Percentiles rank a stretch among this genome's conserved stretches.
Conservation (phyloP, 92 coral and sea anemone genomes). For the Porites lobata region DNA sequence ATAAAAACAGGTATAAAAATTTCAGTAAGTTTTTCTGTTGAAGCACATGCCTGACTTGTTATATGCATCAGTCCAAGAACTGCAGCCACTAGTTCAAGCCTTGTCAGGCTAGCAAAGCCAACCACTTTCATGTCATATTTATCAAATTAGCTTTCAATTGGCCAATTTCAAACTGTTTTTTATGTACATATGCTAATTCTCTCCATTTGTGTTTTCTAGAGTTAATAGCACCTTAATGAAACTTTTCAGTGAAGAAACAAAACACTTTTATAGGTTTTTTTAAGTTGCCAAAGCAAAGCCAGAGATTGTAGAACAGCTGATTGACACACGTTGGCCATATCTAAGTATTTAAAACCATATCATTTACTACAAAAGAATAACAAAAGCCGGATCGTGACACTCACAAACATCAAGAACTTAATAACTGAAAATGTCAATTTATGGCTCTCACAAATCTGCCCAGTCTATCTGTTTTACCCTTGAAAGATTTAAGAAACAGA, state of each 20-base stretch:
- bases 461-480: too few relatives aligned
- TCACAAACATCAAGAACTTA: too few relatives aligned
- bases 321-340: neutral
- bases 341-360: neutral
- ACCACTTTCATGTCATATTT: neutral
- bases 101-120: neutral
- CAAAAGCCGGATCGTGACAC: neutral
- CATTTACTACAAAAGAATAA: too few relatives aligned
- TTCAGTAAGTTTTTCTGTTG: neutral
- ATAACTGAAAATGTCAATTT: too few relatives aligned
- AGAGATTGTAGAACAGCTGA: neutral
- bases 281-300: too few relatives aligned
- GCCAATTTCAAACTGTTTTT: neutral
- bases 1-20: constrained; percentile 1
- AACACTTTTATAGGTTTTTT: too few relatives aligned
- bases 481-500: too few relatives aligned
- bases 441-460: too few relatives aligned
- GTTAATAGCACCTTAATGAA: neutral
- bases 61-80: neutral
- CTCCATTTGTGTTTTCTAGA: neutral
- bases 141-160: neutral
- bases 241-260: neutral
- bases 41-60: neutral
- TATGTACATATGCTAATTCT: neutral
- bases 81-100: too few relatives aligned